Evolutionary conservation across 2,888 invertebrate genomes (phyloP).

Genomic region (Epirrita christyi): DNA sequence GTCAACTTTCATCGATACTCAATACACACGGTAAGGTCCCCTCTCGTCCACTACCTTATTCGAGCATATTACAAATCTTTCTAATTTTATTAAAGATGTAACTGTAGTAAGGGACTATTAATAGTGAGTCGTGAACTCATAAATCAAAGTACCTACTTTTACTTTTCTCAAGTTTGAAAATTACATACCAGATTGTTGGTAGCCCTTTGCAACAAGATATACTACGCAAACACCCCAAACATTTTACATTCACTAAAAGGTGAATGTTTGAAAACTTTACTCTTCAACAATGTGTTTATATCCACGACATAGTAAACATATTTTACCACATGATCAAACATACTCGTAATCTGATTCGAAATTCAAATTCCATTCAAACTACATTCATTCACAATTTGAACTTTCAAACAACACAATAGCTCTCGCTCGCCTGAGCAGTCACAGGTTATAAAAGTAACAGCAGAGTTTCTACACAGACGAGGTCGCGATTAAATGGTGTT

Average conservation of each 20-base stretch:
- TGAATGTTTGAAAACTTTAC: neutral
- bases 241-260: neutral
- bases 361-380: conserved; percentile 22
- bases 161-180: too few species aligned
- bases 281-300: conserved; percentile 7
- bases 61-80: too few species aligned
- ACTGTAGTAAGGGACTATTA: too few species aligned
- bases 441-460: conserved; percentile 2
- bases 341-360: conserved; percentile 9
- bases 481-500: too few species aligned
- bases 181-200: neutral
- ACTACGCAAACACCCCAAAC: neutral
- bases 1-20: too few species aligned
- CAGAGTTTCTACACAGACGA: neutral
- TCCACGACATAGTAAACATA: conserved; percentile 6
- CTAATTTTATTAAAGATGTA: too few species aligned
- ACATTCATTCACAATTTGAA: conserved; percentile 26
- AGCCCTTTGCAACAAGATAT: neutral
- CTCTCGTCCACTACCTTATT: too few species aligned
- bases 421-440: conserved; percentile 6
- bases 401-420: conserved; percentile 25
- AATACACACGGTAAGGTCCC: too few species aligned
- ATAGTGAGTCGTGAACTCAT: too few species aligned
- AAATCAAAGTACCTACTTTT: too few species aligned
- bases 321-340: conserved; percentile 14